These are phyloP conservation scores for Lasioglossum vierecki DNA, from an alignment of 2,888 invertebrate genomes.

Conservation along the genomic window DNA sequence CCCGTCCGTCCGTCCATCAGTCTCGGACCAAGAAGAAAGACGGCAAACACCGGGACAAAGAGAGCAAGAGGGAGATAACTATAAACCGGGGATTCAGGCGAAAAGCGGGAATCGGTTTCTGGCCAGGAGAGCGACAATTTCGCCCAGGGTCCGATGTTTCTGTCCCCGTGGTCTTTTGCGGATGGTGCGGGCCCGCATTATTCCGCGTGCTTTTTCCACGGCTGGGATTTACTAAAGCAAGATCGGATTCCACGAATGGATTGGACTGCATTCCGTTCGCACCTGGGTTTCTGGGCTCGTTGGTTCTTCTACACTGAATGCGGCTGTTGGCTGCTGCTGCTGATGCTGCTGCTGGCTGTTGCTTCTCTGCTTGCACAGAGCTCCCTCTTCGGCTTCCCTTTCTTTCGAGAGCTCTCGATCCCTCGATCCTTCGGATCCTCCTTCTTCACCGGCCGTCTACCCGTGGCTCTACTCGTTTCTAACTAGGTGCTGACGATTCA, in stretches of 20 bases:
- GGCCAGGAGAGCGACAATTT: conserved; percentile 70
- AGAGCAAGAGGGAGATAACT: background rate
- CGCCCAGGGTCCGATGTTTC: conserved; percentile 59
- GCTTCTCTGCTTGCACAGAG: background rate
- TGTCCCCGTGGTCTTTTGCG: conserved; percentile 51
- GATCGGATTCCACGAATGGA: conserved; percentile 82
- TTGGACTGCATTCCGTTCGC: conserved; percentile 83
- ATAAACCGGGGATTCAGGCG: conserved; percentile 55
- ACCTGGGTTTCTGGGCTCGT: conserved; percentile 78
- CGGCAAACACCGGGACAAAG: background rate
- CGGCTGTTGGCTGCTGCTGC: background rate
- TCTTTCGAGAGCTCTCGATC: conserved; percentile 36
- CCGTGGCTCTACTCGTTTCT: background rate
- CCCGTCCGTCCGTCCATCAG: background rate
- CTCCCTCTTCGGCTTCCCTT: conserved; percentile 37
- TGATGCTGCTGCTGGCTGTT: background rate
- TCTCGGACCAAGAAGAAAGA: background rate
- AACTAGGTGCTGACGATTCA: conserved; percentile 62
- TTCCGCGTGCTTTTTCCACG: conserved; percentile 79
- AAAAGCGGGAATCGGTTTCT: conserved; percentile 59
- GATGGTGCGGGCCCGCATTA: conserved; percentile 74
- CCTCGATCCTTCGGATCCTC: conserved; percentile 7
- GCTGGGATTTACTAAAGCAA: conserved; percentile 79
- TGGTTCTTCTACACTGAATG: conserved; percentile 65
- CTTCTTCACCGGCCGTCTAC: background rate